Percentiles rank a stretch among this genome's conserved stretches.
Evolutionary conservation across 2,888 invertebrate species (phyloP).

Genomic region (Chymomyza procnemis): DNA sequence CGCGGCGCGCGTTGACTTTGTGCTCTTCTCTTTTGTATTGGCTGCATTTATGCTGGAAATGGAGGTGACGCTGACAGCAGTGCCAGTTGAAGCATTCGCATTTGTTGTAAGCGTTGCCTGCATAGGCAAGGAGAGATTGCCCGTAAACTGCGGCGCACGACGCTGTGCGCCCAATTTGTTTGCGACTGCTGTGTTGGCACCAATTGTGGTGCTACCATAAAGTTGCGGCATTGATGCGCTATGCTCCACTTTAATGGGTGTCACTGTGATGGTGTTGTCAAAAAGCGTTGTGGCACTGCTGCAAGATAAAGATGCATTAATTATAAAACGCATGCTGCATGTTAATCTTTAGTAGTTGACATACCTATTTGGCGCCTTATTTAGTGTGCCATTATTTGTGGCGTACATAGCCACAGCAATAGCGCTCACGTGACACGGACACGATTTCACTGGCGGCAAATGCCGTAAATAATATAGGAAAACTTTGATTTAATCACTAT

Average conservation of each 20-base stretch:
- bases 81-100: constrained; percentile 21
- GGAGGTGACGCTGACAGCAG: constrained; percentile 42
- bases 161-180: constrained; percentile 22
- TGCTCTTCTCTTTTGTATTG: constrained; percentile 59
- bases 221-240: constrained; percentile 28
- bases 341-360: neutral
- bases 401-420: constrained; percentile 55
- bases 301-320: neutral
- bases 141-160: constrained; percentile 33
- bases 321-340: neutral
- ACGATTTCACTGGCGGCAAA: neutral
- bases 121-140: constrained; percentile 19
- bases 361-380: constrained; percentile 69
- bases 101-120: constrained; percentile 24
- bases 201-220: constrained; percentile 9
- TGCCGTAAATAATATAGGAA: neutral
- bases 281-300: constrained; percentile 60
- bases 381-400: constrained; percentile 62
- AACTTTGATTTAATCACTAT: neutral
- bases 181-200: constrained; percentile 27
- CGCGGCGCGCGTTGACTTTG: constrained; percentile 50
- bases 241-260: constrained; percentile 59
- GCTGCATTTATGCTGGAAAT: constrained; percentile 27
- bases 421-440: neutral
- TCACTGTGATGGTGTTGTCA: constrained; percentile 63